Base-by-base conservation (phyloP, 2,888 invertebrate genomes). In the Glyphotaelius pellucidus region DNA sequence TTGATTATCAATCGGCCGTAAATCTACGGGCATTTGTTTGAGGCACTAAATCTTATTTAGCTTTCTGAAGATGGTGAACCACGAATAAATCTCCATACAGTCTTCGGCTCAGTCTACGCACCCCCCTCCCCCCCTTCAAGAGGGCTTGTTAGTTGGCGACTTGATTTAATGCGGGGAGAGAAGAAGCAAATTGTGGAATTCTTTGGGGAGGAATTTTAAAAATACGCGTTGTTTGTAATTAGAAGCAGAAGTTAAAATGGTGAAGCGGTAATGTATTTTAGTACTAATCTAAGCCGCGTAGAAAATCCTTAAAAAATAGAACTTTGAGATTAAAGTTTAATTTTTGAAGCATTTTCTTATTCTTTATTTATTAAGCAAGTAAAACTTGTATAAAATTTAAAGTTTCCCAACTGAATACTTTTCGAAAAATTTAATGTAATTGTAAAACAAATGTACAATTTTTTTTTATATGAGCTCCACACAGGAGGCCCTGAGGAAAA, bases 1-100 rank as follows among this genome's bases (percentile, higher is more conserved):
- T 90, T 93, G 93, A 93, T 93, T 90, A 93, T 93, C 93, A 92
- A 91, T 86, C 90, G 92, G 47, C 90, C 92, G 90, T 93, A 93
- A 93, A 93, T 93, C 91, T 92, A 47, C 38, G 79, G 90, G 92
- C 89, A 91, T 91, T 92, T 89, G 91, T 91, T 89, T 90, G 47
- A 86, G 79, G 85, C 89, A 90, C 86, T 93, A 92, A 93, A 93
- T 93, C 92, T 93, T 90, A 87, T 92, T 90, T 92, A 92, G 88
- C 90, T 90, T 84, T 35, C 91, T 81, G 89, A 87, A 91, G 91
- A 92, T 90, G 89, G 90, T 92, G 80, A 84, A 90, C 88, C 83
- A 89, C 79, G 85, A 90, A 92, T 92, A 92, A 92, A 91, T 91
- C 92, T 88, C 90, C 81, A 85, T 85, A 91, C n/a, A 84, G 92